Evolutionary conservation across 2,113 vertebrate genomes (phyloP).

Genomic region (Pavo muticus): DNA sequence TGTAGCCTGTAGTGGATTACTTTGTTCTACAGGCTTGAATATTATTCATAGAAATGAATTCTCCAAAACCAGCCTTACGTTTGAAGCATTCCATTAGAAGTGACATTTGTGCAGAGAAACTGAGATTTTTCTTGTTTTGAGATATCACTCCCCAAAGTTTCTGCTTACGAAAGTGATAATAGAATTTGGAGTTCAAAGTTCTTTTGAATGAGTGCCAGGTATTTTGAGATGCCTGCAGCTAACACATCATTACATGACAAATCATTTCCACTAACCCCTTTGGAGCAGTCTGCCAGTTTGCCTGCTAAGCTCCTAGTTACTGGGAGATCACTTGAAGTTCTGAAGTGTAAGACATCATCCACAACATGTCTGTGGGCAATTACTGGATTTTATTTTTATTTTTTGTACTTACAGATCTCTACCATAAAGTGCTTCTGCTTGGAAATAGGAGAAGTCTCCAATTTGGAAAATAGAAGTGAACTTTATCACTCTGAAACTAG

Average conservation of each 20-base stretch:
- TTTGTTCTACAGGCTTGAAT: neutral
- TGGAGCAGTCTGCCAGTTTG: neutral
- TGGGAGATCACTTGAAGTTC: neutral
- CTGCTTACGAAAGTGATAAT: neutral
- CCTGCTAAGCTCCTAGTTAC: neutral
- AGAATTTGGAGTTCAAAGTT: constrained; percentile 32
- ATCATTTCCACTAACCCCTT: neutral
- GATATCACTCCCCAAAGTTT: neutral
- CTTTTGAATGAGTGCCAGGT: neutral
- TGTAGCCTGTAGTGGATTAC: neutral
- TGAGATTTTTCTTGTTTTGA: constrained; percentile 11
- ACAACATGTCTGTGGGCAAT: neutral
- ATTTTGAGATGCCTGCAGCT: constrained; percentile 20
- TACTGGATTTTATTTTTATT: neutral
- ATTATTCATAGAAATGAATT: neutral
- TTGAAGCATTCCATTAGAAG: neutral
- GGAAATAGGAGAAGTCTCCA: neutral
- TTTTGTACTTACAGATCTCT: neutral
- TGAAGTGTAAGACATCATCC: neutral
- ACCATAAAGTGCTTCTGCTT: neutral
- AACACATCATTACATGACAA: neutral
- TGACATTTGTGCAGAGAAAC: neutral
- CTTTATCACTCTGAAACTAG: neutral
- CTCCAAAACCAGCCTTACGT: neutral
- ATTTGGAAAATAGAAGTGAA: neutral